Evolutionary conservation across 92 coral and sea anemone genomes (phyloP).

Genomic region (Isaurus tuberculatus): DNA sequence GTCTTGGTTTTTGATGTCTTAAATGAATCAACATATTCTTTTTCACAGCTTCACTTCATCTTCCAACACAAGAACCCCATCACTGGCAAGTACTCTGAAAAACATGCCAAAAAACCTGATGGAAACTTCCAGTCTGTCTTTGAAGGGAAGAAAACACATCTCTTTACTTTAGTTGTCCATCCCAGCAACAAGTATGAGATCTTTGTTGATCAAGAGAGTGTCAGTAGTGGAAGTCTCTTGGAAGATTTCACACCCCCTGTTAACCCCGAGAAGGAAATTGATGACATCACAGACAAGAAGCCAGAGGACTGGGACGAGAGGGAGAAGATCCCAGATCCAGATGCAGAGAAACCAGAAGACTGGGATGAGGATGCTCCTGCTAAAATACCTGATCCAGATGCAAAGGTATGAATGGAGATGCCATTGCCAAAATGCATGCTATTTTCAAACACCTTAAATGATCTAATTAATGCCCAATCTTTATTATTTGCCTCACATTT

Average conservation of each 20-base stretch:
- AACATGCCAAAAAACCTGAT: constrained; percentile 95
- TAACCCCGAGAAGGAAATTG: constrained; percentile 96
- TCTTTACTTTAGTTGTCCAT: constrained; percentile 83
- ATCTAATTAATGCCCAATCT: too few species aligned
- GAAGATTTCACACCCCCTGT: constrained; percentile 93
- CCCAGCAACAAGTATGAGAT: constrained; percentile 94
- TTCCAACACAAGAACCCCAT: constrained; percentile 94
- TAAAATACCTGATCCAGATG: constrained; percentile 89
- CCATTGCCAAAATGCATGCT: too few species aligned
- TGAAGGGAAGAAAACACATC: constrained; percentile 97
- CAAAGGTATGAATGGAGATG: constrained; percentile 62
- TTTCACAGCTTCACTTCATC: constrained; percentile 92
- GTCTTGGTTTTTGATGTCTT: neutral
- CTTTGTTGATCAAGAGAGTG: constrained; percentile 88
- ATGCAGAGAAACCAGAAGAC: constrained; percentile 98
- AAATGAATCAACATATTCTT: neutral
- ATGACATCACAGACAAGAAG: constrained; percentile 87
- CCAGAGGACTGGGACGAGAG: constrained; percentile 99
- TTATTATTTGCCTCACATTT: too few species aligned
- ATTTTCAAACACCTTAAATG: too few species aligned
- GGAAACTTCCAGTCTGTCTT: constrained; percentile 97
- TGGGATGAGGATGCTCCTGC: constrained; percentile 99
- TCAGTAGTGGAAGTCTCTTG: constrained; percentile 80
- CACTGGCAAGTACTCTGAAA: constrained; percentile 89
- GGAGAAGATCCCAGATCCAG: constrained; percentile 97